Percentiles rank a stretch among this genome's conserved stretches.
phyloP scores from a whole-genome alignment of 2,113 vertebrate species.

The Scatophagus argus region DNA sequence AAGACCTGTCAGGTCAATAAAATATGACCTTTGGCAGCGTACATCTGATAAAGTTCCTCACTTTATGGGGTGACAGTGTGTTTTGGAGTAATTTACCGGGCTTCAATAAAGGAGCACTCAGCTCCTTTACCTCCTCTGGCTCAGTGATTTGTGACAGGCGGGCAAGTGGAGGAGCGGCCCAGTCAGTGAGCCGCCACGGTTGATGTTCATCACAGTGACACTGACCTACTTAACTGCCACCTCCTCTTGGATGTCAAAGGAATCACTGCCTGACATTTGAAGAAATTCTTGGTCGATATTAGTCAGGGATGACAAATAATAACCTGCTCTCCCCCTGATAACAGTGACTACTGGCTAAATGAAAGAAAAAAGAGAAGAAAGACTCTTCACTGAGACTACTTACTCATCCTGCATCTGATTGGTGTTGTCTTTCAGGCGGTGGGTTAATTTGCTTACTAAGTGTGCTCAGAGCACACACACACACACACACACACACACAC shows the following conservation, averaged over 20 bases:
- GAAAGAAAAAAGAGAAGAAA: slow-evolving; percentile 41
- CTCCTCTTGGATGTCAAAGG: slow-evolving; percentile 76
- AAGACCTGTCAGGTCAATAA: slow-evolving; percentile 72
- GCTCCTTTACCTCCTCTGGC: slow-evolving; percentile 61
- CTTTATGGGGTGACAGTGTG: slow-evolving; percentile 66
- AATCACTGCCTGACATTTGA: slow-evolving; percentile 71
- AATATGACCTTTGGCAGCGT: slow-evolving; percentile 75
- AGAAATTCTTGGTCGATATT: slow-evolving; percentile 59
- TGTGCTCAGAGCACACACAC: slow-evolving; percentile 46
- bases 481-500: too few species aligned
- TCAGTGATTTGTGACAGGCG: slow-evolving; percentile 73
- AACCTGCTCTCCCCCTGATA: slow-evolving; percentile 22
- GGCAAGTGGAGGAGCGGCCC: slow-evolving; percentile 74
- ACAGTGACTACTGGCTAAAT: slow-evolving; percentile 32
- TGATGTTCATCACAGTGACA: slow-evolving; percentile 83
- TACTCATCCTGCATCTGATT: slow-evolving; percentile 33
- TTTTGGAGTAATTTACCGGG: slow-evolving; percentile 71
- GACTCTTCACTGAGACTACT: slow-evolving; percentile 13
- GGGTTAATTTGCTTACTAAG: slow-evolving; percentile 56
- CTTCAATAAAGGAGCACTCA: slow-evolving; percentile 74
- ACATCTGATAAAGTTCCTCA: slow-evolving; percentile 79
- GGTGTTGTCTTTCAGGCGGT: slow-evolving; percentile 58
- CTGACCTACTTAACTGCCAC: slow-evolving; percentile 83
- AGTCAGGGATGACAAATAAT: slow-evolving; percentile 54
- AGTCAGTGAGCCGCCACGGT: slow-evolving; percentile 72